Evolutionary conservation across 2,888 invertebrate species (phyloP), one percentile per base, ranked within the genome.

Genomic region (Spilarctia lutea): DNA sequence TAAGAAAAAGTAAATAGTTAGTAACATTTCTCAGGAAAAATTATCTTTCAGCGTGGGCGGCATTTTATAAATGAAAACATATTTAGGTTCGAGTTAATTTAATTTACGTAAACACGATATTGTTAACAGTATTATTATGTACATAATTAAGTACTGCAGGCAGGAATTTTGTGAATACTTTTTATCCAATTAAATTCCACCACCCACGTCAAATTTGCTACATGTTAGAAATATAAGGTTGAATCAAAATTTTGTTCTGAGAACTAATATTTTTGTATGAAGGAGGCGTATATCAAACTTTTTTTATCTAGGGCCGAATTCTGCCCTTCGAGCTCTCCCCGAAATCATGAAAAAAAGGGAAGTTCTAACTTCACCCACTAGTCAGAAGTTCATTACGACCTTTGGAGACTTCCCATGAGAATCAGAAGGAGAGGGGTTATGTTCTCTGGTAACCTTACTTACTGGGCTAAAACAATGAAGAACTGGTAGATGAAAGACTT

Each of bases 71-170:
- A 48, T 56, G 27, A 71, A 33, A 42, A 67, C 56, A 39, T 66
- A 33, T 71, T 74, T n/a, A 45, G 35, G 73, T 73, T 72, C 18
- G 27, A 63, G 33, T 27, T 68, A 68, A 68, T 68, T 42, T 16
- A 39, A 66, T 68, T 45, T 56, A 68, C 63, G 33, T 52, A 42
- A 27, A 30, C 30, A 67, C 33, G 60, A 33, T 65, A 65, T 60
- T 48, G 33, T 45, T 33, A 30, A 72, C 24, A 63, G 35, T 48
- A 30, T 35, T 39, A 39, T 70, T 63, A 30, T 18, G 6, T 30
- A 30, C 30, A 30, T 18, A 30, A 30, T 30, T 16, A 63, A 27
- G 7, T 30, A 69, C 56, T 56, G 39, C 39, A 39, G 39, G 69
- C 56, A 69, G 69, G 27, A 27, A 35, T 60, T 60, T 63, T 63